Conservation (phyloP, 2,797 vertebrate species). For the Simalia tracyae region DNA sequence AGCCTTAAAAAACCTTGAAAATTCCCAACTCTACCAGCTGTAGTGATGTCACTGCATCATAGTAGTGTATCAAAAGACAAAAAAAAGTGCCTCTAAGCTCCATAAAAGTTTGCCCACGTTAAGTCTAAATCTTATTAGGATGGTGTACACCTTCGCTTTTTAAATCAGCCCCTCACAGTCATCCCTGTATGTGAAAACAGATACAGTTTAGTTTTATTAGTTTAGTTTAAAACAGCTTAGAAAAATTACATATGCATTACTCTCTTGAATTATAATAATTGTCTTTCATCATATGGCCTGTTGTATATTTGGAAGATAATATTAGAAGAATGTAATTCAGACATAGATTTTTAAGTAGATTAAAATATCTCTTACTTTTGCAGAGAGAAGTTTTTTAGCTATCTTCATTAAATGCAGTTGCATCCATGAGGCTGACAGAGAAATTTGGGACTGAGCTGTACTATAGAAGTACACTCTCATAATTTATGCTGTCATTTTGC, state of each 20-base stretch:
- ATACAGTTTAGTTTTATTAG: too few species aligned
- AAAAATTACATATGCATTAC: neutral
- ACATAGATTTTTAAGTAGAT: neutral
- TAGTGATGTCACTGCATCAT: neutral
- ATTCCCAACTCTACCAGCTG: neutral
- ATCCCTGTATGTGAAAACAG: neutral
- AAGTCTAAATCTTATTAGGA: neutral
- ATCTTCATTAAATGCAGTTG: neutral
- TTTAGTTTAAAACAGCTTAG: neutral
- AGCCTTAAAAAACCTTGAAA: neutral
- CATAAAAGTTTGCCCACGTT: neutral
- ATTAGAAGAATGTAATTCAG: neutral
- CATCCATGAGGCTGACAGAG: neutral
- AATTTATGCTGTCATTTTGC: neutral
- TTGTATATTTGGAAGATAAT: constrained; percentile 1
- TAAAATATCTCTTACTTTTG: neutral
- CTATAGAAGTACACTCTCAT: neutral
- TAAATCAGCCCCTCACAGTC: neutral
- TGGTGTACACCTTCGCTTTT: neutral
- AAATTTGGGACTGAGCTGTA: neutral
- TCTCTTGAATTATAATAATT: constrained; percentile 2
- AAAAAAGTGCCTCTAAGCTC: neutral
- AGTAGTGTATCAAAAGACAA: neutral
- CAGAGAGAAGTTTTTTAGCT: neutral
- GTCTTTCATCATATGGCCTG: neutral